Base-by-base conservation (phyloP, 2,113 vertebrate species). In the Pitta sordida region DNA sequence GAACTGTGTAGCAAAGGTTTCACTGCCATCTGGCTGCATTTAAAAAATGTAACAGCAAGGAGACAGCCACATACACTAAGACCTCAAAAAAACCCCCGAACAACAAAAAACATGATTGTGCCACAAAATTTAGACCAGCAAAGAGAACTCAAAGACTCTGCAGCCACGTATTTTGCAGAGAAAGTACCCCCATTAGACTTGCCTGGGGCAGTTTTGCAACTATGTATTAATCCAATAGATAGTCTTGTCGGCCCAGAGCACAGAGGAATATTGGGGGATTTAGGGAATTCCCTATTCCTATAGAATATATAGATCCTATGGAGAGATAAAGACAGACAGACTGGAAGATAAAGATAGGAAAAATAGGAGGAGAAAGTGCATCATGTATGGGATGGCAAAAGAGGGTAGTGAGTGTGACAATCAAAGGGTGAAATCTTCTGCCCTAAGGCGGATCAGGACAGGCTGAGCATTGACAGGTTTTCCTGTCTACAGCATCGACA, bases 391-490 rank as follows among this genome's bases (percentile, higher is more conserved):
- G 27, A 32, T 6, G 24, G 44, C 11, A 48, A 15, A 37, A 29
- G 7, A 32, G 3, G 14, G 34, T 30, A 36, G 36, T 2, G 2
- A 44, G 1, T 14, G 24, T 22, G 4, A 49, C 34, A 21, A 29
- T 18, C 34, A 27, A 30, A 46, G 20, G 4, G 9, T 7, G 7
- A 29, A 56, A 37, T 23, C 10, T 27, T 19, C 16, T 52, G 37
- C 30, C 32, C 36, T 2, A 29, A 43, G n/a, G 13, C 22, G 34
- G 24, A 52, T 21, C 9, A 29, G 9, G 13, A 4, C 15, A 29
- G 5, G 9, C 1, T 1, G 5, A 22, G 7, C 24, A 20, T 0
- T 6, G 17, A 16, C 0, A 41, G 5, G 5, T 15, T 37, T 29
- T 24, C 19, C n/a, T 6, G 22, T 7, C 17, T 9, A 41, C 37